Evolutionary conservation across 2,888 invertebrate genomes (phyloP), one percentile per base, ranked within the genome.

Genomic region (Tricholauxania praeusta): DNA sequence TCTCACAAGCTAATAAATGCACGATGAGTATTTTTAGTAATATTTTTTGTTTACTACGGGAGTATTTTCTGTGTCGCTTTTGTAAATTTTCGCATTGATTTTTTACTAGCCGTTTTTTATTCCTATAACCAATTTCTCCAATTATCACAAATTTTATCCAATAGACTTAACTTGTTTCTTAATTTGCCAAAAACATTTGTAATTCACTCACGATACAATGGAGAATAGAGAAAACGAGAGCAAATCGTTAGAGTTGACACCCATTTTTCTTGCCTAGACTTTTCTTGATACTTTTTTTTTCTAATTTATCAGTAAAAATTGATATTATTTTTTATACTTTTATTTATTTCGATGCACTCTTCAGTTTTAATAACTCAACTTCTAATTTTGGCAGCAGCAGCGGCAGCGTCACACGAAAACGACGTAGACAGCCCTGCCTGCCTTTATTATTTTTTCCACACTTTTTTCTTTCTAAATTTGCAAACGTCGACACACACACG

Each of bases 141-240:
- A 47, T 19, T 15, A 39, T 47, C 19, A 14, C 48, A 19, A 53
- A 39, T 55, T 52, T 66, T 53, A 66, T 12, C 53, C 49, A 19
- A 69, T 52, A 51, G 39, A 39, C 8, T 39, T 39, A 39, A 39
- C 7, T 39, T 39, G 7, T 6, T 60, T 69, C 62, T 52, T 19
- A 69, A 69, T 32, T 60, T 32, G 28, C 17, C 22, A 64, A 12
- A 15, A 22, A 14, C 15, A 47, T 7, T 57, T 12, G 47, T 53
- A 70, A 53, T 32, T 55, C 47, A 53, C 19, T 62, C 63, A 22
- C 64, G 51, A 51, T 7, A 17, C 10, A 28, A 62, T 15, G 53
- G 52, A 76, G 78, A 77, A 76, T 79, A 81, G 78, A 80, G 79
- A 82, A 81, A 79, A 68, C 47, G 60, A 68, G 63, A 64, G 48